Evolutionary conservation across 2,797 vertebrate species (phyloP), one percentile per base, ranked within the genome.

Genomic region (Spinus olivaceus): DNA sequence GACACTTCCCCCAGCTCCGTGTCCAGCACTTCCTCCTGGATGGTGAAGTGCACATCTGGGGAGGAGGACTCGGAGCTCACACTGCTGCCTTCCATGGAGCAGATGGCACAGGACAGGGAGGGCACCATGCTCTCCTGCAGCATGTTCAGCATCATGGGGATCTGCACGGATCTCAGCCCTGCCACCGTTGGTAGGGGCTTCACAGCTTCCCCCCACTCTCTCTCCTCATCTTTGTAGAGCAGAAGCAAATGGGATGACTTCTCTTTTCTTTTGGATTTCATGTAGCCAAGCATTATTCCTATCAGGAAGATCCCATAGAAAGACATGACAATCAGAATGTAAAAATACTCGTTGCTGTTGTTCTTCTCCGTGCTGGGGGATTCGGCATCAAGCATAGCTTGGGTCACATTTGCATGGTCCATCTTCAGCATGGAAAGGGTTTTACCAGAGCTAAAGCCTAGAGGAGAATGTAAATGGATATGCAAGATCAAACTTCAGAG

Each of bases 251-350:
- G 99, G 65, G 97, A 95, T 72, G 98, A 98, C 97, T 99, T 99
- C 95, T 99, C 99, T 70, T 98, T 98, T 91, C 98, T 97, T 96
- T 99, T 99, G 87, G 98, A 99, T 94, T 99, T 99, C 97, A 99
- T 97, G 96, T 99, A 99, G 79, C 98, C 98, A 56, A 99, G 93
- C 98, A 99, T 98, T 86, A 99, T 98, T 21, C 98, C 99, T 19
- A 98, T 97, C 87, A 99, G 98, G 97, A 99, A 99, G 91, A 99
- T 85, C 53, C 98, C 99, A 2, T 99, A 99, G 98, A 99, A 99
- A 72, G 98, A 98, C 98, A 99, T 98, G 76, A 99, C 99, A 0
- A 99, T 98, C 61, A 99, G 81, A 41, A 99, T 97, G 95, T 99
- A 99, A 77, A 99, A 97, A 82, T 98, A 99, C n/a, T 99, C 99